These are phyloP conservation scores for Dolichotis patagonum DNA, from an alignment of 2,113 vertebrate species.

Conservation along the genomic window DNA sequence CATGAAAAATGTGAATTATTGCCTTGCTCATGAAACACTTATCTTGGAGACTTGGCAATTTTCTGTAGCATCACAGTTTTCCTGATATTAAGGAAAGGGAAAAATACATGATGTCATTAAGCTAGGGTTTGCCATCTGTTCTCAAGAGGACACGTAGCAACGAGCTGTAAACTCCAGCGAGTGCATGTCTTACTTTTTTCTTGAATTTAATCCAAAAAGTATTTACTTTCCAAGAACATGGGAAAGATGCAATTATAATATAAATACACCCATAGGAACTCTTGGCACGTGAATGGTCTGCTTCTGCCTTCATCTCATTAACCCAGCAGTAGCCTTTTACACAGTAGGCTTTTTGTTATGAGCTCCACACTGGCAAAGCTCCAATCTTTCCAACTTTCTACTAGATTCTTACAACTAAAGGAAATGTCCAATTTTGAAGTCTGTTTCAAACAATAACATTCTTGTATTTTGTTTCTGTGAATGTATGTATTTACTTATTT, in stretches of 20 bases:
- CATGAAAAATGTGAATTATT: not conserved
- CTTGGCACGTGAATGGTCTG: not conserved
- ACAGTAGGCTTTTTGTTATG: not conserved
- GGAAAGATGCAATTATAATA: not conserved
- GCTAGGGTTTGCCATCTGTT: not conserved
- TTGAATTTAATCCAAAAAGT: not conserved
- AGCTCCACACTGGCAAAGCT: not conserved
- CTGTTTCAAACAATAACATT: not conserved
- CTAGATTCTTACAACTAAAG: not conserved
- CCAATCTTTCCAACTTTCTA: not conserved
- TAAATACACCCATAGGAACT: not conserved
- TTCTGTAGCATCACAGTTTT: not conserved
- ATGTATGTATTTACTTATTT: not conserved
- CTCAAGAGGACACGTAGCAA: not conserved
- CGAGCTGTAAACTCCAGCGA: not conserved
- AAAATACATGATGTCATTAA: not conserved
- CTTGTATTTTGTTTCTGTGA: not conserved
- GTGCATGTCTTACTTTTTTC: not conserved
- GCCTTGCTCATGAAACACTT: constrained; percentile 4
- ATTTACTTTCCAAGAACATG: constrained; percentile 2
- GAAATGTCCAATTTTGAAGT: not conserved
- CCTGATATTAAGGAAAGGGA: not conserved
- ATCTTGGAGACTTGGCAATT: not conserved
- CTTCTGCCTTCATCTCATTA: not conserved
- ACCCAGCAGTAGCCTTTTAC: not conserved